Conservation (phyloP, 2,888 invertebrate genomes). For the Odontomyia ornata region DNA sequence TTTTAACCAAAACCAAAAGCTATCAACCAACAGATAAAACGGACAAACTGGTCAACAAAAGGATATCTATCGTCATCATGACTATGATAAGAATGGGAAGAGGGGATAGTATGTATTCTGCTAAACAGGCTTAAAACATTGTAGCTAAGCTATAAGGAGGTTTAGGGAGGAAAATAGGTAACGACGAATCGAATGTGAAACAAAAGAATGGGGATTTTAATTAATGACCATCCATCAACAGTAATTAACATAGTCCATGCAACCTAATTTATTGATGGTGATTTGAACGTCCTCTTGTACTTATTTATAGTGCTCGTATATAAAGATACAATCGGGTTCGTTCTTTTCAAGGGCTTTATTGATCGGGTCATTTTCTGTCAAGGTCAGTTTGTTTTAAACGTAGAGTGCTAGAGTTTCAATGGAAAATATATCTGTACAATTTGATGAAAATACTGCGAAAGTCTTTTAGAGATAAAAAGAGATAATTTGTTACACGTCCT, state of each 20-base stretch:
- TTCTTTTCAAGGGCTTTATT: too few relatives aligned
- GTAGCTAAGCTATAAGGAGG: neutral
- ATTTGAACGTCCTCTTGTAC: neutral
- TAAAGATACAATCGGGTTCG: too few relatives aligned
- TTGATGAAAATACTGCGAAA: too few relatives aligned
- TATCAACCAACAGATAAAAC: neutral
- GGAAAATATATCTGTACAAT: too few relatives aligned
- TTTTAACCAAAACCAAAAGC: slow-evolving; percentile 13
- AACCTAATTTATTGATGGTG: neutral
- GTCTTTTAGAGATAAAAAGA: too few relatives aligned
- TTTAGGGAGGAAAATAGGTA: neutral
- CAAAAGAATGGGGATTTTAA: slow-evolving; percentile 47
- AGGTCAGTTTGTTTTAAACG: too few relatives aligned
- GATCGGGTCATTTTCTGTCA: too few relatives aligned
- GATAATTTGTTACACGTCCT: too few relatives aligned
- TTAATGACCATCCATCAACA: slow-evolving; percentile 47
- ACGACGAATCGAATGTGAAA: slow-evolving; percentile 35
- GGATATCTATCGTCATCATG: neutral
- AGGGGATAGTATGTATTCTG: neutral
- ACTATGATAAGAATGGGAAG: too few relatives aligned
- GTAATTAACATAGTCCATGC: slow-evolving; percentile 47
- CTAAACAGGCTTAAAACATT: neutral
- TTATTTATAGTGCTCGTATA: too few relatives aligned
- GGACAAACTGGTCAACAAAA: neutral
- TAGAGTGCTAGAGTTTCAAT: too few relatives aligned